Base-by-base conservation (phyloP, 2,888 invertebrate genomes). In the Drosophila atroscutellata region DNA sequence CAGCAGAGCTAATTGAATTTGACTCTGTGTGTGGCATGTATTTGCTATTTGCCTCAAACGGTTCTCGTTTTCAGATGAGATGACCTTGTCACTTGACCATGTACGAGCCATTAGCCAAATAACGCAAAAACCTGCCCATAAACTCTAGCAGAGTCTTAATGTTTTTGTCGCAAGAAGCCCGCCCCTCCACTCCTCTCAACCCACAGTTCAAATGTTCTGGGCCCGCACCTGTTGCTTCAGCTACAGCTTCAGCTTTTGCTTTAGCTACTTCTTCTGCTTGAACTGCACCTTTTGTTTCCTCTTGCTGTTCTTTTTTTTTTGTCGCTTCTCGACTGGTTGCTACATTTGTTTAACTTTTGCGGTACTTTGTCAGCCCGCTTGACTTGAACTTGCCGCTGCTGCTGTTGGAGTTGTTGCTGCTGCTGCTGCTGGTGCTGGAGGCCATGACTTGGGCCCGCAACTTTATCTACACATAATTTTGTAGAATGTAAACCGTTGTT, bases 321-420 rank as follows among this genome's bases (percentile, higher is more conserved):
- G 32, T 65, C 55, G 71, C 63, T 75, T 54, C 36, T 64, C 63
- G 47, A 64, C 47, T 86, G 75, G 68, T 77, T 83, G 88, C 86
- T 63, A 88, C 89, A 84, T 84, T 84, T 84, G 83, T 88, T 84
- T 86, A 81, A 83, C 89, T 89, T 85, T 85, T 89, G 84, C 84
- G 84, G 84, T 85, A 89, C 89, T 89, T 87, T 89, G 82, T 63
- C 72, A 87, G 87, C 87, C 85, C 84, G 89, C 87, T 84, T 88
- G 79, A 85, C 87, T 89, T 85, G 87, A 85, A 85, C 84, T 89
- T 89, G 82, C 62, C 75, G 39, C 47, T 52, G 66, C 20, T 52
- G 37, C 5, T 47, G 34, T 2, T 50, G 49, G 2, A 45, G 50
- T 34, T 47, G 39, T 37, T 52, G 64, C n/a, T 55, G 64, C 20